Evolutionary conservation across 2,113 vertebrate species (phyloP).

Genomic region (Colius striatus): DNA sequence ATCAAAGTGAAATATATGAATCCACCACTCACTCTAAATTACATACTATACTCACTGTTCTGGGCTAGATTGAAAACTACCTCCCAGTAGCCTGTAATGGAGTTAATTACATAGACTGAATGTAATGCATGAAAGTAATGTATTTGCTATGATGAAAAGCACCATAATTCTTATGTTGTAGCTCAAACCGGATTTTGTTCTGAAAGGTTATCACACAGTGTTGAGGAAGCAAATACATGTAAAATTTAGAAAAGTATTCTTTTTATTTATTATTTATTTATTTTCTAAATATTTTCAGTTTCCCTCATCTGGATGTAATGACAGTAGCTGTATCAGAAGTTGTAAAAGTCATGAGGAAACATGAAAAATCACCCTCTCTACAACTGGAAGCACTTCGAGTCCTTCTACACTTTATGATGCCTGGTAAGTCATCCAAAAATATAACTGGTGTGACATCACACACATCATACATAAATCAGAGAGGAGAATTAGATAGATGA

Average conservation of each 20-base stretch:
- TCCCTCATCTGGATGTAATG: conserved; percentile 84
- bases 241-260: not conserved
- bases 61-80: not conserved
- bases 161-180: not conserved
- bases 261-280: conserved; percentile 1
- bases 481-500: not conserved
- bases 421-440: conserved; percentile 74
- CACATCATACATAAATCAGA: not conserved
- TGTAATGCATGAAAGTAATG: not conserved
- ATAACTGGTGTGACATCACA: not conserved
- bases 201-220: not conserved
- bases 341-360: conserved; percentile 83
- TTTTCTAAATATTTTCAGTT: conserved; percentile 71
- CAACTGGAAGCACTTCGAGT: conserved; percentile 89
- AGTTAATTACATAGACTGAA: not conserved
- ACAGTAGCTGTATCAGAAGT: conserved; percentile 84
- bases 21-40: not conserved
- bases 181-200: not conserved
- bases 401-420: conserved; percentile 85
- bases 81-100: not conserved
- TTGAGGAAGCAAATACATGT: not conserved
- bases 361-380: conserved; percentile 82
- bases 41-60: not conserved
- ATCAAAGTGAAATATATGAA: not conserved
- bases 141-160: not conserved